A percentile compares a stretch with the other conserved stretches of the same genome.
Conservation (phyloP, 2,113 vertebrate genomes). For the Mustela nigripes region DNA sequence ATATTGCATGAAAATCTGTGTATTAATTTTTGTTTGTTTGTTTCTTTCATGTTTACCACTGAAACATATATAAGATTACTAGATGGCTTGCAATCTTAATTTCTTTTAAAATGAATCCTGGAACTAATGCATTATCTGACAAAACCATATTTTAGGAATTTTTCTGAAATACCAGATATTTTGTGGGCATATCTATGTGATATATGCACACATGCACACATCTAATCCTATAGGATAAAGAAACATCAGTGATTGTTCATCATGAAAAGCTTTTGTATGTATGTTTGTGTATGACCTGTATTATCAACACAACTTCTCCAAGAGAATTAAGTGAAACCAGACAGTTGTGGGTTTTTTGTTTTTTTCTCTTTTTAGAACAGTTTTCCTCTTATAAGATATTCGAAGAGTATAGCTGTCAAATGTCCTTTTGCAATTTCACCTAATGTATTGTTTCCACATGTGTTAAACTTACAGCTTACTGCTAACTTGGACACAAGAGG, state of each 20-base stretch:
- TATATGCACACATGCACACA: neutral
- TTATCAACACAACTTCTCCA: slow-evolving; percentile 59
- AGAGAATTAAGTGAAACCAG: slow-evolving; percentile 78
- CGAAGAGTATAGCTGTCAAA: slow-evolving; percentile 71
- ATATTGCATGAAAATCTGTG: neutral
- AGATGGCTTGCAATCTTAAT: neutral
- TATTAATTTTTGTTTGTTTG: neutral
- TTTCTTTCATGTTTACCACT: neutral
- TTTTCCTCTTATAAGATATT: slow-evolving; percentile 65
- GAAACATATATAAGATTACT: neutral
- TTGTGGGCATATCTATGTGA: neutral
- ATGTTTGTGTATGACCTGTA: slow-evolving; percentile 47
- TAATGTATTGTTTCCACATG: slow-evolving; percentile 79
- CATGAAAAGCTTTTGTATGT: slow-evolving; percentile 60
- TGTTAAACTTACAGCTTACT: slow-evolving; percentile 38
- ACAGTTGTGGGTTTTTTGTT: neutral
- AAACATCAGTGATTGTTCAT: slow-evolving; percentile 49
- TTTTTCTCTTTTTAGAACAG: slow-evolving; percentile 46
- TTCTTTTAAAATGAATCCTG: neutral
- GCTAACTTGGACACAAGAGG: slow-evolving; percentile 50
- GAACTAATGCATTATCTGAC: neutral
- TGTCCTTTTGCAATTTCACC: slow-evolving; percentile 64
- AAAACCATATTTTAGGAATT: neutral
- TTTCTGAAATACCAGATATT: neutral
- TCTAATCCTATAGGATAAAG: slow-evolving; percentile 31